These are phyloP conservation scores for Xestoiulus laeticollis DNA, from an alignment of 2,888 invertebrate species.

Conservation along the genomic window DNA sequence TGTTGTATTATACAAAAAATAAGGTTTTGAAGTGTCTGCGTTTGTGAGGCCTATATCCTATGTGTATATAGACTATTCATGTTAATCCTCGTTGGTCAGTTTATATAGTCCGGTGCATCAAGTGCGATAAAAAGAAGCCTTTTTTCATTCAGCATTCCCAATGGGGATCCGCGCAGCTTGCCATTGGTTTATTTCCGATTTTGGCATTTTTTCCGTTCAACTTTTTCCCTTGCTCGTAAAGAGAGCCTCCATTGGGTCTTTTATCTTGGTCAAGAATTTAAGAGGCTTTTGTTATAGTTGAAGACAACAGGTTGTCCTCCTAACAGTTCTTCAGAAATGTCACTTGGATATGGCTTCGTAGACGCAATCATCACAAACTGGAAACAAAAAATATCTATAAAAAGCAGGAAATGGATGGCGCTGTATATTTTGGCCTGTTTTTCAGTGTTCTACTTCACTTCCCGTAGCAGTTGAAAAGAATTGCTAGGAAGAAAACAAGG, in stretches of 20 bases:
- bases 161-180: conserved; percentile 17
- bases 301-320: conserved; percentile 19
- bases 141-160: conserved; percentile 17
- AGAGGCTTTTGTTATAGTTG: conserved; percentile 26
- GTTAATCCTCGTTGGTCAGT: conserved; percentile 26
- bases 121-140: conserved; percentile 26
- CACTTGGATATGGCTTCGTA: conserved; percentile 19
- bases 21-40: conserved; percentile 24
- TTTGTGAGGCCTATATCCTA: conserved; percentile 16
- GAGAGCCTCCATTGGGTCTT: conserved; percentile 26
- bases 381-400: conserved; percentile 26
- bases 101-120: conserved; percentile 26
- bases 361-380: conserved; percentile 26
- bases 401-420: conserved; percentile 10
- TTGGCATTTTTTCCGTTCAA: conserved; percentile 18
- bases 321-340: conserved; percentile 26
- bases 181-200: conserved; percentile 26
- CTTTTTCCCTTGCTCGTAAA: conserved; percentile 26
- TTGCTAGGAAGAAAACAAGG: neutral
- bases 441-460: neutral
- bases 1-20: conserved; percentile 26
- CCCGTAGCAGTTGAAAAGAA: conserved; percentile 1
- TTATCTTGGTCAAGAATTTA: conserved; percentile 26
- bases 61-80: conserved; percentile 26
- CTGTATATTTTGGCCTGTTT: conserved; percentile 5